Conservation (phyloP, 2,888 invertebrate genomes). For the Mythimna pallens region DNA sequence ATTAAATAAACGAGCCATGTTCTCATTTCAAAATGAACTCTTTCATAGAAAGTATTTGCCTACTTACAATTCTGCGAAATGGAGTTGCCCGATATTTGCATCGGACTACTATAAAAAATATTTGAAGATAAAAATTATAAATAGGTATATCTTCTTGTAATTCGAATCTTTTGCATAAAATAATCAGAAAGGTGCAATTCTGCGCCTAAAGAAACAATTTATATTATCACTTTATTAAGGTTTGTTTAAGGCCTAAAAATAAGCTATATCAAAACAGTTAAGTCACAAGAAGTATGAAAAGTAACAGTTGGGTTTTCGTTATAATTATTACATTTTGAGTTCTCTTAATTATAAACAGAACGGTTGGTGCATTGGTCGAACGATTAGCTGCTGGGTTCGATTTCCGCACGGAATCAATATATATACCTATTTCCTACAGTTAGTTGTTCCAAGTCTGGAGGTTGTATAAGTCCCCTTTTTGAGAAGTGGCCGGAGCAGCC, state of each 20-base stretch:
- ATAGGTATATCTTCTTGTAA: no score
- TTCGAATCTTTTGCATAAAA: neutral
- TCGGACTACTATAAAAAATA: neutral
- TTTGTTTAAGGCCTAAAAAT: neutral
- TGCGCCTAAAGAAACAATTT: neutral
- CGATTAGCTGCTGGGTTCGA: no score
- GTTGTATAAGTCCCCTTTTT: no score
- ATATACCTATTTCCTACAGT: no score
- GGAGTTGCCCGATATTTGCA: neutral
- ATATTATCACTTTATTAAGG: neutral
- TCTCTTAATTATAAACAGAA: no score
- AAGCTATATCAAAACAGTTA: neutral
- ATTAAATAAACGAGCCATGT: neutral
- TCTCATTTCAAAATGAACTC: neutral
- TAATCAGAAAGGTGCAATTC: neutral
- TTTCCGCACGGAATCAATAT: no score
- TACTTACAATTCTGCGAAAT: neutral
- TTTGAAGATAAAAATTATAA: neutral
- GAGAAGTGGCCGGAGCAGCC: no score
- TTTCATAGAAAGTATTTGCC: neutral
- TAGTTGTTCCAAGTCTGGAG: no score
- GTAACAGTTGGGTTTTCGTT: no score
- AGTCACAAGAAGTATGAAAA: no score
- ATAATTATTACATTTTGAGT: no score
- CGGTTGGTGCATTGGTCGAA: no score